phyloP scores from a whole-genome alignment of 2,888 invertebrate species.

The Cremastinae sp. region DNA sequence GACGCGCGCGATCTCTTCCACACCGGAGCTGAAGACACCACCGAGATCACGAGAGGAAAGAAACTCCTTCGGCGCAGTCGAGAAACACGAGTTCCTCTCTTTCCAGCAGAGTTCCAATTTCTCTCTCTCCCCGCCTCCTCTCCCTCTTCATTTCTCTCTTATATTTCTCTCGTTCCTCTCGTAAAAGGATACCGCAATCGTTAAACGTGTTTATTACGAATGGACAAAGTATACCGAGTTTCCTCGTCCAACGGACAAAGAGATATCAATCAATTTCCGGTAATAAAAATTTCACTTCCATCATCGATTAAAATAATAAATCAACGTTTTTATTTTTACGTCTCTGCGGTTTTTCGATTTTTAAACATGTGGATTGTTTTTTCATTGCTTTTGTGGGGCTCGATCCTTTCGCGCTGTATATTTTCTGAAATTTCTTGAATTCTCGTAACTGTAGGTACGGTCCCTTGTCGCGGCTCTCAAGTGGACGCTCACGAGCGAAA shows the following conservation, averaged over 20 bases:
- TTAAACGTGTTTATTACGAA: conserved; percentile 70
- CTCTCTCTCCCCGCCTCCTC: background rate
- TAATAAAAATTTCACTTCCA: no score
- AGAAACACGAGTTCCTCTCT: conserved; percentile 23
- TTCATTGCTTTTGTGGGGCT: conserved; percentile 32
- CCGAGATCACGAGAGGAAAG: conserved; percentile 64
- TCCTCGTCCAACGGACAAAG: conserved; percentile 5
- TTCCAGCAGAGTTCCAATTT: conserved; percentile 41
- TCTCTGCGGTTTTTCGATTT: conserved; percentile 57
- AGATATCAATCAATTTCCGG: conserved; percentile 9
- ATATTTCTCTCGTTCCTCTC: conserved; percentile 54
- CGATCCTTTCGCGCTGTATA: no score
- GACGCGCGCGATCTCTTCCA: conserved; percentile 33
- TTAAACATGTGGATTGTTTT: conserved; percentile 22
- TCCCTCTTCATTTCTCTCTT: conserved; percentile 32
- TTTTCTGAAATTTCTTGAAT: conserved; percentile 20
- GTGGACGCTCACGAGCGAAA: conserved; percentile 9
- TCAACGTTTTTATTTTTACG: no score
- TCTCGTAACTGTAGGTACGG: conserved; percentile 23
- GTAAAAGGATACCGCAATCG: conserved; percentile 77
- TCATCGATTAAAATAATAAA: no score
- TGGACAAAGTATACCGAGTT: conserved; percentile 72
- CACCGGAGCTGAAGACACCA: conserved; percentile 65
- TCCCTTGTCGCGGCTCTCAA: conserved; percentile 34
- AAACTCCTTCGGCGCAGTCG: conserved; percentile 11